These are phyloP conservation scores for Brachionichthys hirsutus DNA, from an alignment of 2,113 vertebrate species.

Conservation along the genomic window DNA sequence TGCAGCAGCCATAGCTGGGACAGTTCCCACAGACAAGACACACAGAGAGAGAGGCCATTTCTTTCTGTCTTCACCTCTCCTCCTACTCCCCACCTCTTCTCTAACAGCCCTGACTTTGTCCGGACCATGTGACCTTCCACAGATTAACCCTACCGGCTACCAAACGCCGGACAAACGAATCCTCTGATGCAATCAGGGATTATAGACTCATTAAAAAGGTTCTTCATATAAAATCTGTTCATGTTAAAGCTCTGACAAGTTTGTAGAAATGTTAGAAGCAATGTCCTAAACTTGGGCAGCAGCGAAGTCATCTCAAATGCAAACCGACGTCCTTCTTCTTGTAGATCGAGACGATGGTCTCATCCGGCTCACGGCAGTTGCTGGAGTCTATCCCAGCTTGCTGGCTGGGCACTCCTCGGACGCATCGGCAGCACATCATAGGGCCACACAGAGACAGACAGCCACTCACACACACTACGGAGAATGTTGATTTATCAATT, in stretches of 20 bases:
- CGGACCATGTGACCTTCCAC: slow-evolving; percentile 44
- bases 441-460: too few species aligned
- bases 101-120: slow-evolving; percentile 69
- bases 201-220: slow-evolving; percentile 1
- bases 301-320: background rate
- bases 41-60: slow-evolving; percentile 68
- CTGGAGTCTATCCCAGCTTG: too few species aligned
- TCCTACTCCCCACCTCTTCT: slow-evolving; percentile 61
- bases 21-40: slow-evolving; percentile 78
- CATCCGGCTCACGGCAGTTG: too few species aligned
- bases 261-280: background rate
- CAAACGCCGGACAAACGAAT: slow-evolving; percentile 16
- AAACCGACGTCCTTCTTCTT: too few species aligned
- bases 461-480: too few species aligned
- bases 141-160: slow-evolving; percentile 33
- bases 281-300: background rate
- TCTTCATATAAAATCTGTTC: background rate
- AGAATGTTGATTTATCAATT: too few species aligned
- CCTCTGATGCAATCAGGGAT: slow-evolving; percentile 3
- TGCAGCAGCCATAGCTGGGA: slow-evolving; percentile 63
- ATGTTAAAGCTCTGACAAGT: slow-evolving; percentile 1
- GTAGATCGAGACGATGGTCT: too few species aligned
- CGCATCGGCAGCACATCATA: too few species aligned
- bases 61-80: slow-evolving; percentile 70
- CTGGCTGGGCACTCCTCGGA: too few species aligned